Evolutionary conservation across 2,888 invertebrate species (phyloP), one percentile per base, ranked within the genome.

Genomic region (Anthophora plumipes): DNA sequence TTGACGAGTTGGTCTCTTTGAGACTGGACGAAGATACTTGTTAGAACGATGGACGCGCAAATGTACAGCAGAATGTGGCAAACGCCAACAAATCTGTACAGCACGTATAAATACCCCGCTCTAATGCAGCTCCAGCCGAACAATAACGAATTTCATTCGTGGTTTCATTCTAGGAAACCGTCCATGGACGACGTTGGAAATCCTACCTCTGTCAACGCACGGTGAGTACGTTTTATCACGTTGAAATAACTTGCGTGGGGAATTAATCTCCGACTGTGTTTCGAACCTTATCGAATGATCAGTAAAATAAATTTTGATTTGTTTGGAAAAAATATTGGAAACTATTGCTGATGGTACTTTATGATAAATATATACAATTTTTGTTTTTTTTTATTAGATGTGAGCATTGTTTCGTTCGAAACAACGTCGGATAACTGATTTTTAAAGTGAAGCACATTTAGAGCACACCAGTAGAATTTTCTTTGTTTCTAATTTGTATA

Each of bases 131-230:
- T 93, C 67, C 91, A 90, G 77, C 86, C 91, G 83, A 92, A 89
- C 90, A 92, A 89, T 92, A 93, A 93, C 91, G 91, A 93, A 91
- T 91, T 92, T 90, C 92, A 93, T 92, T 91, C 92, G 90, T 93
- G 93, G 94, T 94, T 93, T 95, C 95, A 94, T 96, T 96, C 92
- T 96, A 97, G 96, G 95, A 97, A 97, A 94, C 97, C 97, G 89
- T 95, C 97, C 84, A 97, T 97, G 94, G 97, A 97, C 94, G 97
- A 97, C 92, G 97, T 97, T 91, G 96, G 96, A 86, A 97, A 97
- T 92, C 96, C 97, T 74, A 96, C 97, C 84, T 97, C 97, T 88
- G 97, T 97, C 91, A 97, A 97, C 94, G 96, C 97, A 92, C 97
- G 97, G 97, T 97, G 95, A 97, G 97, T 97, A 92, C 81, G 66